Evolutionary conservation across 64 coral and sea anemone genomes (phyloP).

Genomic region (Pachyseris speciosa): DNA sequence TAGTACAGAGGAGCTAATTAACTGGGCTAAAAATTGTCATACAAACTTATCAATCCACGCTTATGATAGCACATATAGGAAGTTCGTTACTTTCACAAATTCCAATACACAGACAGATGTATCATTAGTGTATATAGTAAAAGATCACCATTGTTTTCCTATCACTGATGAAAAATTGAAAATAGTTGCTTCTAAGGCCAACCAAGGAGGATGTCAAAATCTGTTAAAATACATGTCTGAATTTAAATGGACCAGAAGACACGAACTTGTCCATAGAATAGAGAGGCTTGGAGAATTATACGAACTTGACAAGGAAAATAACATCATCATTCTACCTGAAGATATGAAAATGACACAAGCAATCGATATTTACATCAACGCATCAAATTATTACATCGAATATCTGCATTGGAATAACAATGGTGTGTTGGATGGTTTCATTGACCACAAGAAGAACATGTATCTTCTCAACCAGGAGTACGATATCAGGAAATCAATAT

Average conservation of each 20-base stretch:
- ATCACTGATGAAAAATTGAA: constrained; percentile 19
- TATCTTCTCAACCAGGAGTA: not conserved
- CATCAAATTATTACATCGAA: not conserved
- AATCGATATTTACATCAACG: too few species aligned
- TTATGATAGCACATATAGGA: too few species aligned
- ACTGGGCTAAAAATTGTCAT: too few species aligned
- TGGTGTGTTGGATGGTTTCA: not conserved
- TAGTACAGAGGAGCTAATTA: too few species aligned
- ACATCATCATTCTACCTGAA: too few species aligned
- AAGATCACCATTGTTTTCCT: constrained; percentile 33
- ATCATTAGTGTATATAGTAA: not conserved
- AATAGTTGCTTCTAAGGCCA: not conserved
- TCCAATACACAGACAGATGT: not conserved
- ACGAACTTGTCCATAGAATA: not conserved
- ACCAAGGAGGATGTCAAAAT: constrained; percentile 5
- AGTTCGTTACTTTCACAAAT: too few species aligned
- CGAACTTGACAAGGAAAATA: too few species aligned
- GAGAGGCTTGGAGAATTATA: too few species aligned
- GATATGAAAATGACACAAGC: too few species aligned
- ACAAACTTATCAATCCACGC: too few species aligned
- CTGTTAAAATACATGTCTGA: not conserved
- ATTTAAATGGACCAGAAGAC: constrained; percentile 20
- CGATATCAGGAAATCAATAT: too few species aligned
- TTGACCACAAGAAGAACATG: constrained; percentile 23
- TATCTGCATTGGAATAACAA: constrained; percentile 25